Percentiles rank a stretch among this genome's conserved stretches.
Conservation (phyloP, 2,113 vertebrate species). For the Gallinago jamesoni region DNA sequence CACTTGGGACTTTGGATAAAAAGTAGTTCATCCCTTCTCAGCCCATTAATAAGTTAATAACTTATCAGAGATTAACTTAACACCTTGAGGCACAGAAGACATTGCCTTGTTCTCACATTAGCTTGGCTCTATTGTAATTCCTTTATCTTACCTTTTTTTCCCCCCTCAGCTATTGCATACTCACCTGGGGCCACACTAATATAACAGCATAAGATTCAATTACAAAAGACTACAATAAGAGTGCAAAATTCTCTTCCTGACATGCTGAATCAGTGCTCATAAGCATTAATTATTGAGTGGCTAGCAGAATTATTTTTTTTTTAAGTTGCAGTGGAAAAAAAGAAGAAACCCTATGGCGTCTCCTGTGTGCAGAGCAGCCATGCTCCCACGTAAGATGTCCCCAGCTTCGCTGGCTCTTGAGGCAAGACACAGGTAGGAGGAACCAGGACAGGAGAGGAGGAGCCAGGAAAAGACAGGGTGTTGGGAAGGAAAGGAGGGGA, state of each 20-base stretch:
- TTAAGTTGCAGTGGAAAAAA: constrained; percentile 28
- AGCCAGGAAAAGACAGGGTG: neutral
- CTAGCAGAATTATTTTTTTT: constrained; percentile 39
- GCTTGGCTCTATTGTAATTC: constrained; percentile 73
- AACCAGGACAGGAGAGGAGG: neutral
- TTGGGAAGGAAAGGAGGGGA: neutral
- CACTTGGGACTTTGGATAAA: constrained; percentile 68
- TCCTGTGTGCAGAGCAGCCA: neutral
- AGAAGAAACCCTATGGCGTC: neutral
- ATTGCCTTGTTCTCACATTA: constrained; percentile 73
- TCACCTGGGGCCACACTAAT: constrained; percentile 74
- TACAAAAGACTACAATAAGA: constrained; percentile 75
- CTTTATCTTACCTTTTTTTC: constrained; percentile 70
- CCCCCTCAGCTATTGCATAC: constrained; percentile 65
- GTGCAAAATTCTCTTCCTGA: constrained; percentile 68
- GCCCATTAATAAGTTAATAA: constrained; percentile 78
- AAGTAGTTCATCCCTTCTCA: constrained; percentile 74
- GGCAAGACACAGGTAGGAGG: neutral
- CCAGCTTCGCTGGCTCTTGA: neutral
- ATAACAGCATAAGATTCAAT: constrained; percentile 74
- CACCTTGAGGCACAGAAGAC: constrained; percentile 75
- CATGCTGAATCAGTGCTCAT: constrained; percentile 68
- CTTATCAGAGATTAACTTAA: constrained; percentile 76
- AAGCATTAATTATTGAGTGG: constrained; percentile 74
- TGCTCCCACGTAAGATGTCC: neutral